Evolutionary conservation across 2,888 invertebrate species (phyloP).

Genomic region (Aphodius granarius): DNA sequence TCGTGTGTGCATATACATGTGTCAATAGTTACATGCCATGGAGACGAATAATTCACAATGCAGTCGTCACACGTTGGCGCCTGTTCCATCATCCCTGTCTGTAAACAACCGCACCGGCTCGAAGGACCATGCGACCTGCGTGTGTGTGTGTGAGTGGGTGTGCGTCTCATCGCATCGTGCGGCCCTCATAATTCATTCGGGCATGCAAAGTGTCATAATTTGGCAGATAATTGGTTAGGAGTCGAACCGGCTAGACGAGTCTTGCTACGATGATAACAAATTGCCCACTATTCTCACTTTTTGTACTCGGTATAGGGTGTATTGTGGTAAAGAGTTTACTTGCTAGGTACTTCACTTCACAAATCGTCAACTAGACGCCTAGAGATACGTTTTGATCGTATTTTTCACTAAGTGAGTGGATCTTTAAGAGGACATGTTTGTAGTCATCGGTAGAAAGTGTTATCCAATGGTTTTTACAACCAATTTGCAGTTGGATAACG

Average conservation of each 20-base stretch:
- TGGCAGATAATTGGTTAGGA: conserved; percentile 50
- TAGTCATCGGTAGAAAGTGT: too few relatives aligned
- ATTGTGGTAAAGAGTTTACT: background rate
- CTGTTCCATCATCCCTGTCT: conserved; percentile 27
- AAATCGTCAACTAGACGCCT: background rate
- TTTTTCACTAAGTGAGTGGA: background rate
- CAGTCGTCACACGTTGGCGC: conserved; percentile 23
- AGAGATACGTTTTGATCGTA: background rate
- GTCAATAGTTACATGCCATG: conserved; percentile 15
- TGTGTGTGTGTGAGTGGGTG: background rate
- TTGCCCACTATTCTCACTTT: conserved; percentile 35
- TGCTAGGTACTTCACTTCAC: background rate
- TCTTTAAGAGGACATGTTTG: background rate
- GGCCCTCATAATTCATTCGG: background rate
- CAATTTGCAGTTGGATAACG: too few relatives aligned
- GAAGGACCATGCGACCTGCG: background rate
- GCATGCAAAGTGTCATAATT: conserved; percentile 47
- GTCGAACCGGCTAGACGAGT: conserved; percentile 47
- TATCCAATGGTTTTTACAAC: too few relatives aligned
- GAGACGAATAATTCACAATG: conserved; percentile 21
- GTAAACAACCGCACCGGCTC: conserved; percentile 20
- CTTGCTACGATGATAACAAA: conserved; percentile 32
- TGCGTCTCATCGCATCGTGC: background rate
- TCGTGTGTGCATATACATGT: conserved; percentile 15
- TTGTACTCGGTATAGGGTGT: background rate